Evolutionary conservation across 2,113 vertebrate genomes (phyloP), one percentile per base, ranked within the genome.

Genomic region (Bubo scandiacus): DNA sequence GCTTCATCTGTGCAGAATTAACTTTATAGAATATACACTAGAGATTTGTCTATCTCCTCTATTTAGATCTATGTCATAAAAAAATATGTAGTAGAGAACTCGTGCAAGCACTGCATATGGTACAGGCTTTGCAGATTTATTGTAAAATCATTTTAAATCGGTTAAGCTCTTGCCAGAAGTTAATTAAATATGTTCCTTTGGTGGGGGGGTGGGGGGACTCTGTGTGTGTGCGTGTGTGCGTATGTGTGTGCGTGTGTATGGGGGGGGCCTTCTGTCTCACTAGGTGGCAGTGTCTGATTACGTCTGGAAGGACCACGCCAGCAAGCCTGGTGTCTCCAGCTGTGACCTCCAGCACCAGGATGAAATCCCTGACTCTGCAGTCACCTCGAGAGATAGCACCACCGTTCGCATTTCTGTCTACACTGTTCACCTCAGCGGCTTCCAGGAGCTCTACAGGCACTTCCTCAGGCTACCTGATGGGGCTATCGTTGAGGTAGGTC

Each of bases 211-310:
- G 79, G 81, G 75, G 63, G 57, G 16, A 2, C 51, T 49, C 23
- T 62, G 32, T 52, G 59, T 27, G 63, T 16, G 63, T 42, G 59
- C 15, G 54, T 27, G 52, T 38, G 16, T 54, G 13, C 6, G 52
- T 32, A 45, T 32, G 8, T 5, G 15, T 38, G 30, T 45, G 45
- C 9, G 45, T 20, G 19, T 20, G 45, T 47, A 19, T 45, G 5
- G 38, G 96, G 82, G 95, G 89, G 73, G 12, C 8, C 42, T 73
- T 79, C 78, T 97, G 65, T 97, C 97, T 98, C 96, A 97, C 97
- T 98, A 99, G 99, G 99, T 99, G 97, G 98, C 98, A 94, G 99
- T 99, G 97, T 98, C 98, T 95, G 99, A 99, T 98, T 99, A 99
- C 91, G 97, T 99, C 96, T 99, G 99, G 98, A 98, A 98, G 89